These are phyloP conservation scores for Aproaerema taeniolella DNA, from an alignment of 2,888 invertebrate species.

Conservation along the genomic window DNA sequence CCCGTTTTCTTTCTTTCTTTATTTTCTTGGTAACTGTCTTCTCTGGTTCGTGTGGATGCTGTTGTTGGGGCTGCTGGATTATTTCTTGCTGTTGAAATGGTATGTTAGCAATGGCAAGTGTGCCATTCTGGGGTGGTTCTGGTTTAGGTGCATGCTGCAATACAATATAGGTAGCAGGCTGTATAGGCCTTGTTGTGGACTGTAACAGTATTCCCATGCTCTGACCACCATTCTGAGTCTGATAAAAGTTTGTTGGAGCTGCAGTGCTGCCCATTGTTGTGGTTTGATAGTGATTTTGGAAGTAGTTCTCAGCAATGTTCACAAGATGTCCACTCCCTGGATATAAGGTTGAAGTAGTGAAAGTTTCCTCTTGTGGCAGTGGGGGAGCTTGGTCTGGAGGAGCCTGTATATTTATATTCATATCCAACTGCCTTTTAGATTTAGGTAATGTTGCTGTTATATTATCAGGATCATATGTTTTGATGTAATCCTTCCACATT, in stretches of 20 bases:
- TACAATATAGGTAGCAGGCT: constrained; percentile 61
- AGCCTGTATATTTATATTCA: constrained; percentile 38
- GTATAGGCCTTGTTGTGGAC: constrained; percentile 49
- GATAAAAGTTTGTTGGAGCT: constrained; percentile 61
- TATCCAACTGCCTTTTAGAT: constrained; percentile 60
- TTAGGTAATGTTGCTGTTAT: constrained; percentile 68
- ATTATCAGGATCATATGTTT: constrained; percentile 72
- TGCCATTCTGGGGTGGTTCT: constrained; percentile 50
- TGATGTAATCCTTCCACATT: constrained; percentile 78
- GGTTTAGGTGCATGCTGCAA: constrained; percentile 51
- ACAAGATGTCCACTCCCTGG: constrained; percentile 68
- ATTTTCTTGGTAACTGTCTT: constrained; percentile 44
- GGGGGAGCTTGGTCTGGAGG: constrained; percentile 30
- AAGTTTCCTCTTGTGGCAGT: constrained; percentile 45
- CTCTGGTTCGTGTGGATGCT: constrained; percentile 31
- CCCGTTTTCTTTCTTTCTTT: constrained; percentile 63
- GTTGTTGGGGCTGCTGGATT: too few relatives aligned
- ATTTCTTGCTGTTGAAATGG: constrained; percentile 24
- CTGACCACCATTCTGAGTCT: constrained; percentile 57
- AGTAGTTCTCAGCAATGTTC: constrained; percentile 70
- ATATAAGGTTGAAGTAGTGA: constrained; percentile 49
- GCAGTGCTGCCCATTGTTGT: constrained; percentile 46
- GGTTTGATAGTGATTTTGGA: constrained; percentile 68
- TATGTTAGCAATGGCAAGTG: constrained; percentile 37
- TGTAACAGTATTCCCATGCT: constrained; percentile 67